Evolutionary conservation across 1,140 invertebrate genomes (phyloP), one percentile per base, ranked within the genome.

Genomic region (Rhyacophila brunnea): DNA sequence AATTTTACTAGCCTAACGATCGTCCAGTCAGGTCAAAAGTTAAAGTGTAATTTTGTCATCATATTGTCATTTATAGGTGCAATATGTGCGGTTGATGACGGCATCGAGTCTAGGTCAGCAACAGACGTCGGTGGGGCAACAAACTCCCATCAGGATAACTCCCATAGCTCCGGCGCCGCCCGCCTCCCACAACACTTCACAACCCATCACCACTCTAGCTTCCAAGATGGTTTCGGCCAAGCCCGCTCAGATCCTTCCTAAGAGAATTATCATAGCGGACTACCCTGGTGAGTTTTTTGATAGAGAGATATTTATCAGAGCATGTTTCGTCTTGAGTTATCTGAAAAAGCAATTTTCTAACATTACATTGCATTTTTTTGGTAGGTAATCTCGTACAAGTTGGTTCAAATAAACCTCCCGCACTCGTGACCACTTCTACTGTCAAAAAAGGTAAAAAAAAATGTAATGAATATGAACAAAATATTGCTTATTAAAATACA

Each of bases 61-160:
- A n/a, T n/a, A 40, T 28, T 32, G 2, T 48, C 32, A 34, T 18
- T 76, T 51, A n/a, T 65, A 87, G 84, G 80, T 88, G 40, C 87
- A 89, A 70, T 88, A 88, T 70, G 87, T 90, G 2, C 77, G 87
- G 66, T 74, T 90, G 52, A 82, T 90, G 3, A 85, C 83, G 68
- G 80, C 74, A 7, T 49, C 58, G n/a, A 40, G 43, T 1, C 5
- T 40, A 14, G 2, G 10, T 9, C 15, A 6, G 1, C 40, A 52
- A 10, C 13, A 51, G 0, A 40, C 56, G 0, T 43, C 51, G 6
- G 13, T 60, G 0, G 66, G 67, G 47, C 58, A 60, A 11, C 51
- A 51, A 15, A 43, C 62, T 17, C 19, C 56, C 1, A 15, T 60
- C 1, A 44, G 58, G 1, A 36, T 62, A 1, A 58, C 66, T 6